A percentile compares a stretch with the other conserved stretches of the same genome.
Conservation (phyloP, 2,888 invertebrate species). For the Pteria penguin region DNA sequence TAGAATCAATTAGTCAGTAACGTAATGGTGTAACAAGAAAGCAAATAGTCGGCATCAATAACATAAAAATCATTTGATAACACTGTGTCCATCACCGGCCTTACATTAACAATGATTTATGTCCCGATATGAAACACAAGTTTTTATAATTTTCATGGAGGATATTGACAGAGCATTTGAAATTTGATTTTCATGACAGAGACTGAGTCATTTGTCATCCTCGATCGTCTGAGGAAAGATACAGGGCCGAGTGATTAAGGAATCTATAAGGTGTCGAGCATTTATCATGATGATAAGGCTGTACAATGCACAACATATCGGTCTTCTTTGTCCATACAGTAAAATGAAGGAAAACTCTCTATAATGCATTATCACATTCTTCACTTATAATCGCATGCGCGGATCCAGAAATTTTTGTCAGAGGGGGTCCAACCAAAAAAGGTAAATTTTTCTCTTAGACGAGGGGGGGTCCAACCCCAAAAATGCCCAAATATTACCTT, state of each 20-base stretch:
- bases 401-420: too few species aligned
- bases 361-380: too few species aligned
- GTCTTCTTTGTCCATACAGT: too few species aligned
- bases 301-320: too few species aligned
- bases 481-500: too few species aligned
- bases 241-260: slow-evolving; percentile 27
- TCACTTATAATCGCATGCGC: too few species aligned
- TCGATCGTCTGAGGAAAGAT: slow-evolving; percentile 20
- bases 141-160: slow-evolving; percentile 23
- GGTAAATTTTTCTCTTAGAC: too few species aligned
- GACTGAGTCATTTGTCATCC: slow-evolving; percentile 38
- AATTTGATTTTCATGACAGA: slow-evolving; percentile 46
- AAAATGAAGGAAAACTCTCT: too few species aligned
- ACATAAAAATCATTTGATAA: slow-evolving; percentile 38
- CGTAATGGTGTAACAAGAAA: slow-evolving; percentile 12
- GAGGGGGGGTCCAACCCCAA: too few species aligned
- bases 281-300: not conserved
- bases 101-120: slow-evolving; percentile 44
- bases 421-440: too few species aligned
- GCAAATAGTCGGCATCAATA: slow-evolving; percentile 22
- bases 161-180: slow-evolving; percentile 50
- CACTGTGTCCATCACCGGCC: slow-evolving; percentile 44
- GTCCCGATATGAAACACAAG: slow-evolving; percentile 34
- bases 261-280: slow-evolving; percentile 13
- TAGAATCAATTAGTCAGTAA: slow-evolving; percentile 27